These are phyloP conservation scores for Tenualosa thibaudeaui DNA, from an alignment of 2,797 vertebrate species.

Conservation along the genomic window DNA sequence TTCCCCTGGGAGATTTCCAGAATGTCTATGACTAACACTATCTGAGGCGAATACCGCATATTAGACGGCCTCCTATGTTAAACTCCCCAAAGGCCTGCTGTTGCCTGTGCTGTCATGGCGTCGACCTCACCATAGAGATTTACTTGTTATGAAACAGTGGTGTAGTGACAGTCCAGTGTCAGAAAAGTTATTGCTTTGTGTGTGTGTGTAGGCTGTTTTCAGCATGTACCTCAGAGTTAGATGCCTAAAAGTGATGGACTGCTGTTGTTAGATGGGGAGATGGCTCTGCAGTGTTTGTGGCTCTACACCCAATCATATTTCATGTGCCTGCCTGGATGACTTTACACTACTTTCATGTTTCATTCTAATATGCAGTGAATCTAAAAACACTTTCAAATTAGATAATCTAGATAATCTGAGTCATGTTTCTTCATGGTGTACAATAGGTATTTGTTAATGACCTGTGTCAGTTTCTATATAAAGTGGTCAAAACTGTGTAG, in stretches of 20 bases:
- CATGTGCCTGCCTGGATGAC: neutral
- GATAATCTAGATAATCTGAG: neutral
- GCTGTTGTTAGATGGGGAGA: neutral
- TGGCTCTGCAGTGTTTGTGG: neutral
- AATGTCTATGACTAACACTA: constrained; percentile 6
- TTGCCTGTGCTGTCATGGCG: neutral
- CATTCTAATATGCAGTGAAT: neutral
- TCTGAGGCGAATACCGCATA: neutral
- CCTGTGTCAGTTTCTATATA: neutral
- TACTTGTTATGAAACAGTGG: neutral
- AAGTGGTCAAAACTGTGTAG: too few relatives aligned
- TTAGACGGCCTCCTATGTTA: neutral
- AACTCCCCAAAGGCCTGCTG: neutral
- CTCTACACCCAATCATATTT: neutral
- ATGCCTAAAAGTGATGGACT: neutral
- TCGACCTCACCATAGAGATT: neutral
- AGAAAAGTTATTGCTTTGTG: constrained; percentile 3
- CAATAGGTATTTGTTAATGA: neutral
- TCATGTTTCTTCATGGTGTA: neutral
- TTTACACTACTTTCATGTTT: neutral
- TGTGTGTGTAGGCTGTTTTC: neutral
- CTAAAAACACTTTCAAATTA: neutral
- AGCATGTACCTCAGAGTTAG: neutral
- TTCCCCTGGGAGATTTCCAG: neutral
- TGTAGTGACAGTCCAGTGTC: neutral